Conservation (phyloP, 2,113 vertebrate genomes). For the Takifugu bimaculatus region DNA sequence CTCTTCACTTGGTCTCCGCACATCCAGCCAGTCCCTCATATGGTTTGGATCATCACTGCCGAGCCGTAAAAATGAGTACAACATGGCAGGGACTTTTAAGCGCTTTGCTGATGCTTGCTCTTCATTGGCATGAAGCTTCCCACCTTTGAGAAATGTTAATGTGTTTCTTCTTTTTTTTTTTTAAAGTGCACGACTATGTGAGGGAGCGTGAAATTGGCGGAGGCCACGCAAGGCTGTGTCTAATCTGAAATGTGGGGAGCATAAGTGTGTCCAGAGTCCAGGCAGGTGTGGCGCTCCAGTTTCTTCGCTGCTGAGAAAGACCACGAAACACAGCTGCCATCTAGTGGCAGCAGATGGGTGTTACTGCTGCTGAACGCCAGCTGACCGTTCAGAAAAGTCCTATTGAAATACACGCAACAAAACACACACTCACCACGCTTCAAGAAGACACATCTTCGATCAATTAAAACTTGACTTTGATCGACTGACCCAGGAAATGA, state of each 20-base stretch:
- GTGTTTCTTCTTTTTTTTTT: constrained; percentile 6
- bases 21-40: constrained; percentile 65
- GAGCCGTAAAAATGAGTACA: constrained; percentile 57
- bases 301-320: background rate
- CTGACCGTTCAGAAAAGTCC: background rate
- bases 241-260: constrained; percentile 18
- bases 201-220: constrained; percentile 25
- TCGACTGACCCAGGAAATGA: too few relatives aligned
- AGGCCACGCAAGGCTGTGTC: constrained; percentile 1
- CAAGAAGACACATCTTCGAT: too few relatives aligned
- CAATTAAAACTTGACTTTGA: too few relatives aligned
- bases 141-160: constrained; percentile 32
- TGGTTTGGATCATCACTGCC: constrained; percentile 67
- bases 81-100: constrained; percentile 37
- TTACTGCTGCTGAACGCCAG: background rate
- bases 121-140: constrained; percentile 30
- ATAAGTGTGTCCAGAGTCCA: constrained; percentile 2
- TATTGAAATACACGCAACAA: too few relatives aligned
- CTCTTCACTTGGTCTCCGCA: constrained; percentile 52
- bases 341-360: constrained; percentile 41
- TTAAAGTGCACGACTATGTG: constrained; percentile 26
- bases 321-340: constrained; percentile 42
- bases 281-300: constrained; percentile 38
- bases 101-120: constrained; percentile 35
- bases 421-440: too few relatives aligned